Evolutionary conservation across 2,113 vertebrate genomes (phyloP).

Genomic region (Fulmarus glacialis): DNA sequence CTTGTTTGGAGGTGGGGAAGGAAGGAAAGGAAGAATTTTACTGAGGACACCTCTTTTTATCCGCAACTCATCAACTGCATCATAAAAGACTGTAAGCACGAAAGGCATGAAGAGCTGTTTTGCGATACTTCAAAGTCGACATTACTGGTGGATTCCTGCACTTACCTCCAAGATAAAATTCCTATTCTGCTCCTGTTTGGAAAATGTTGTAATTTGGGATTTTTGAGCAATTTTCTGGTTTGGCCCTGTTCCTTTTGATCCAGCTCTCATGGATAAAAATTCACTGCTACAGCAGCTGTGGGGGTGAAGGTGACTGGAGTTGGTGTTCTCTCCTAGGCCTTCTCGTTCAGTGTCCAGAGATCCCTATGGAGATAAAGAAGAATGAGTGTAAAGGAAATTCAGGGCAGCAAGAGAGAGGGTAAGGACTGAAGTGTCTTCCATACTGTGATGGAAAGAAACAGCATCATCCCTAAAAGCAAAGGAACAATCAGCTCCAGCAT

Average conservation of each 20-base stretch:
- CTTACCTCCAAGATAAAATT: background rate
- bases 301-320: constrained; percentile 1
- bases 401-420: background rate
- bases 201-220: background rate
- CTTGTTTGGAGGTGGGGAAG: background rate
- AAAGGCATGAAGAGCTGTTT: background rate
- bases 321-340: background rate
- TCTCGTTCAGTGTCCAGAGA: background rate
- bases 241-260: background rate
- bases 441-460: background rate
- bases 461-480: background rate
- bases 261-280: background rate
- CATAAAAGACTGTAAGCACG: background rate
- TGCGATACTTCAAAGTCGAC: background rate
- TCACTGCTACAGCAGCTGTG: background rate
- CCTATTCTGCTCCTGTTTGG: background rate
- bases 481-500: background rate
- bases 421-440: background rate
- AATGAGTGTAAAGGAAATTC: background rate
- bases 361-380: background rate
- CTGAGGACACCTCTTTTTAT: background rate
- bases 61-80: background rate
- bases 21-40: background rate
- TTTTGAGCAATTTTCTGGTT: background rate
- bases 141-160: background rate